phyloP scores from a whole-genome alignment of 2,888 invertebrate species.

The Coecobrya sp. region DNA sequence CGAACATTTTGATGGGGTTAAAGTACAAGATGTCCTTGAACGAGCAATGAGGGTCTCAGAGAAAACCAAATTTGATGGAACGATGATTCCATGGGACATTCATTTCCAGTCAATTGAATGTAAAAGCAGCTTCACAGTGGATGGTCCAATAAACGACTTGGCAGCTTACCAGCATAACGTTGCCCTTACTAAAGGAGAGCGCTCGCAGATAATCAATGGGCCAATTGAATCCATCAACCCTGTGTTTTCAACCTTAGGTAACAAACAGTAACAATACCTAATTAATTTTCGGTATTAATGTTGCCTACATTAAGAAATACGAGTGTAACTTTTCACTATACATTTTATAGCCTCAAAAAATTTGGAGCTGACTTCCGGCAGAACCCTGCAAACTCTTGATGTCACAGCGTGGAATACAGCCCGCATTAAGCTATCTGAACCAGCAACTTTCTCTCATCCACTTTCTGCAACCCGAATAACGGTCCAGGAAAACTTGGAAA shows the following conservation, averaged over 20 bases:
- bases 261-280: not conserved
- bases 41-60: slow-evolving; percentile 69
- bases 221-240: slow-evolving; percentile 38
- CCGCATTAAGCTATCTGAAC: slow-evolving; percentile 64
- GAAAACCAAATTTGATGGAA: slow-evolving; percentile 11
- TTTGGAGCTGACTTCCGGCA: not conserved
- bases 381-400: slow-evolving; percentile 54
- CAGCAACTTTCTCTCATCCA: slow-evolving; percentile 40
- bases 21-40: slow-evolving; percentile 53
- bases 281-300: not conserved
- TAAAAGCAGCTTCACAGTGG: slow-evolving; percentile 29
- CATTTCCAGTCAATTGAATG: slow-evolving; percentile 76
- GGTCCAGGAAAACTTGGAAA: slow-evolving; percentile 1
- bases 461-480: slow-evolving; percentile 28
- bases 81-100: slow-evolving; percentile 65
- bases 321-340: not conserved
- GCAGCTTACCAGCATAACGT: slow-evolving; percentile 61
- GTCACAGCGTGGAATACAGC: slow-evolving; percentile 6
- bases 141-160: slow-evolving; percentile 75
- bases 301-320: too few relatives aligned
- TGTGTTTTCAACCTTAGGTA: slow-evolving; percentile 61
- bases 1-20: slow-evolving; percentile 54
- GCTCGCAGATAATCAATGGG: slow-evolving; percentile 74
- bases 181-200: slow-evolving; percentile 69
- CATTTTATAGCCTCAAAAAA: slow-evolving; percentile 9